Evolutionary conservation across 2,113 vertebrate genomes (phyloP).

Genomic region (Thamnophis sirtalis): DNA sequence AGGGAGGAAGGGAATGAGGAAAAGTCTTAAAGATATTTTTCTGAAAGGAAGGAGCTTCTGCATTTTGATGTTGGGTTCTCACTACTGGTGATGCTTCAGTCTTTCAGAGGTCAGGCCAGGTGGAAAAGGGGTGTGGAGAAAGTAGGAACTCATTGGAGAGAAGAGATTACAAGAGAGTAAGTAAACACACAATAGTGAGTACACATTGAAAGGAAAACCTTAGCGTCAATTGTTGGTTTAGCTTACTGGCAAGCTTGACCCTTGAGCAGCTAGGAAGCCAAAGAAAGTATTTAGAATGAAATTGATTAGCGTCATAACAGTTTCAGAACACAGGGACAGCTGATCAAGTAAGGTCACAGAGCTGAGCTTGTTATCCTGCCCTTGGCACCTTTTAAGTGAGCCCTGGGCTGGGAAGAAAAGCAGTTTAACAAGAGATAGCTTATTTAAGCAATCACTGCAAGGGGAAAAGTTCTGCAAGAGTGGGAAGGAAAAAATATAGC

Average conservation of each 20-base stretch:
- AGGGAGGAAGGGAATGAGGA: not conserved
- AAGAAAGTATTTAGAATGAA: not conserved
- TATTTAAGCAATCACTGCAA: not conserved
- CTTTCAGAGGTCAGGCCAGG: not conserved
- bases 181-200: not conserved
- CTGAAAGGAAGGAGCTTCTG: not conserved
- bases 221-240: not conserved
- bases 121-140: not conserved
- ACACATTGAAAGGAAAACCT: not conserved
- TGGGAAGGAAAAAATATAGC: not conserved
- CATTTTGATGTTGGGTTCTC: not conserved
- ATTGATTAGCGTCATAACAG: not conserved
- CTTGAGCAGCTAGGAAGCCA: not conserved
- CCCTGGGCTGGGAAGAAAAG: not conserved
- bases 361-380: not conserved
- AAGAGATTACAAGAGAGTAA: not conserved
- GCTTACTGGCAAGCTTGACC: not conserved
- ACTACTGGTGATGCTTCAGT: not conserved
- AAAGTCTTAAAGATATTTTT: not conserved
- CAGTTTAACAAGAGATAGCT: not conserved
- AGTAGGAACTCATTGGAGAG: not conserved
- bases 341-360: not conserved
- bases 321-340: not conserved
- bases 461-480: not conserved
- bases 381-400: not conserved